A percentile compares a stretch with the other conserved stretches of the same genome.
Evolutionary conservation across 2,113 vertebrate genomes (phyloP).

Genomic region (Planiliza haematocheilus): DNA sequence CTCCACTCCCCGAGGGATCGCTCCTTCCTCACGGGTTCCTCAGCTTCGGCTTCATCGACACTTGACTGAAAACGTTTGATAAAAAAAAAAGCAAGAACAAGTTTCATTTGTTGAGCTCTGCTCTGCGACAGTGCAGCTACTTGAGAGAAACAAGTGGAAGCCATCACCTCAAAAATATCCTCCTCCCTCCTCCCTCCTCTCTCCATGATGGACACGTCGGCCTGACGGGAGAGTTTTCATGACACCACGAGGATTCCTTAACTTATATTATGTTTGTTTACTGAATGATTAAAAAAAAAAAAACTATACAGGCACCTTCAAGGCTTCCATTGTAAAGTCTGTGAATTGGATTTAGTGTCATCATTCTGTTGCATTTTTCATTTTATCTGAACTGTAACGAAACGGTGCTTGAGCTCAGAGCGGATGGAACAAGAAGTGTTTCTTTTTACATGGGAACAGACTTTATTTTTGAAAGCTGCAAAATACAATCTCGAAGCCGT

Average conservation of each 20-base stretch:
- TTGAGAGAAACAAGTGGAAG: conserved; percentile 30
- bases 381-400: conserved; percentile 52
- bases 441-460: conserved; percentile 46
- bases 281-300: conserved; percentile 32
- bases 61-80: conserved; percentile 17
- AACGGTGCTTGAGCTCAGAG: conserved; percentile 55
- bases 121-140: conserved; percentile 6
- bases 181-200: conserved; percentile 17
- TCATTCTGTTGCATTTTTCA: conserved; percentile 37
- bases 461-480: conserved; percentile 54
- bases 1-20: not conserved
- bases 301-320: conserved; percentile 61
- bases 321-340: conserved; percentile 68
- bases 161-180: conserved; percentile 35
- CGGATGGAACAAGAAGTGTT: conserved; percentile 52
- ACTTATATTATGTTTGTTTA: conserved; percentile 71
- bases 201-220: conserved; percentile 40
- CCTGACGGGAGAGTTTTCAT: conserved; percentile 40
- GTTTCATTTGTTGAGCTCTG: conserved; percentile 16
- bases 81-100: conserved; percentile 8
- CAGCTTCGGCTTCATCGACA: not conserved
- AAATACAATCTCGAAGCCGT: conserved; percentile 65
- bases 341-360: conserved; percentile 39
- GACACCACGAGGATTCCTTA: conserved; percentile 33
- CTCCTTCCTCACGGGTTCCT: not conserved